Percentiles rank a stretch among this genome's conserved stretches.
phyloP scores from a whole-genome alignment of 1,140 invertebrate genomes.

The Lasioglossum baleicum region DNA sequence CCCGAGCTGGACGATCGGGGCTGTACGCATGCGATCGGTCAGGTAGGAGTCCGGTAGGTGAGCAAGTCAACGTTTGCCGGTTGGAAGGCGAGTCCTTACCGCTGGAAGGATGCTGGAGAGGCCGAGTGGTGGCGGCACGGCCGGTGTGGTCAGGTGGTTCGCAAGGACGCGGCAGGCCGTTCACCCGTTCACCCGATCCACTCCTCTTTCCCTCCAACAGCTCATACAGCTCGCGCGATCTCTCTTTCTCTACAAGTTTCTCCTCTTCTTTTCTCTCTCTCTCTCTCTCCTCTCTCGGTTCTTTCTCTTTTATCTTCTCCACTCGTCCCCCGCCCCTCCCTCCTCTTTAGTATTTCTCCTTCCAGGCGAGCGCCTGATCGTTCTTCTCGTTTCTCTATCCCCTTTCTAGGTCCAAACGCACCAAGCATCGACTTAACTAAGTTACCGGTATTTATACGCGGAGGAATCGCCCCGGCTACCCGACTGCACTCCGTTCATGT shows the following conservation, averaged over 20 bases:
- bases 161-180: constrained; percentile 80
- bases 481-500: constrained; percentile 45
- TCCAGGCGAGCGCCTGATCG: too few relatives aligned
- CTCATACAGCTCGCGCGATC: constrained; percentile 21
- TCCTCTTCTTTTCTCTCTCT: constrained; percentile 16
- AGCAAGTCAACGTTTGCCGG: constrained; percentile 58
- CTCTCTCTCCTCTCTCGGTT: constrained; percentile 19
- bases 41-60: constrained; percentile 66
- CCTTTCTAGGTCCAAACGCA: constrained; percentile 38
- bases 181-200: constrained; percentile 76
- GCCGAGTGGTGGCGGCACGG: constrained; percentile 76
- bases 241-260: constrained; percentile 12
- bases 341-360: neutral
- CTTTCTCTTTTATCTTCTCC: constrained; percentile 10
- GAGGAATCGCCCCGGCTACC: constrained; percentile 46
- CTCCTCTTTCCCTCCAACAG: constrained; percentile 32
- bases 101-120: constrained; percentile 72
- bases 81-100: constrained; percentile 54
- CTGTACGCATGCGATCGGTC: constrained; percentile 60
- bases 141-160: constrained; percentile 80
- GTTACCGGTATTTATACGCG: constrained; percentile 59
- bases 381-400: neutral
- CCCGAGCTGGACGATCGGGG: constrained; percentile 5
- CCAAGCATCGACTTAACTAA: constrained; percentile 51
- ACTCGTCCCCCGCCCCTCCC: neutral